Base-by-base conservation (phyloP, 2,888 invertebrate genomes). In the Lamellibrachia satsuma region DNA sequence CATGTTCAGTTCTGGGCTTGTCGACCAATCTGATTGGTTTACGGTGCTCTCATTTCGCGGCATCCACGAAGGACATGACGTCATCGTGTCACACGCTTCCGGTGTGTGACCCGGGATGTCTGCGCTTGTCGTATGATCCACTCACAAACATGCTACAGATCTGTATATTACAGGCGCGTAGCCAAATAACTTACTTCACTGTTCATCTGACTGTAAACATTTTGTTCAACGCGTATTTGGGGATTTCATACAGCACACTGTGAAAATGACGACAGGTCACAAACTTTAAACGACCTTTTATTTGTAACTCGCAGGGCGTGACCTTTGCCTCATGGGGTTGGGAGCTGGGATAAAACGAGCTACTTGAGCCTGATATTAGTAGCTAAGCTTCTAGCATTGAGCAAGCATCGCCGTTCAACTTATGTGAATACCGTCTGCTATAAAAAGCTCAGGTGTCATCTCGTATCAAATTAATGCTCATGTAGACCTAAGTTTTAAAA, bases 1-100 rank as follows among this genome's bases (percentile, higher is more conserved):
- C 91, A 91, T 91, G 55, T 91, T 91, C 51, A 52, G 52, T 52
- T 91, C 52, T 91, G 52, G 39, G 39, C 55, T 55, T 22, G 27
- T 15, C 27, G 52, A 15, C 11, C 39, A n/a, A n/a, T 90, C 39
- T 92, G 39, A 92, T 90, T 92, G 93, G 90, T 75, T 90, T 52
- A 57, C 52, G 60, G 57, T 60, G 39, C 91, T 91, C 91, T 91
- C 91, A 93, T 93, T 93, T 93, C 93, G 93, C 93, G 93, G 93
- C 93, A 91, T 93, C 93, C 93, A 92, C 91, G 93, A 93, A 93
- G 22, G 93, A 75, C 90, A 91, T 93, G 93, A 93, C 93, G 93
- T 93, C 93, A 93, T 92, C 15, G 52, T 52, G 52, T 91, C 52
- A 52, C 27, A 27, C 15, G 90, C 91, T 91, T 92, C 92, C 91